Evolutionary conservation across 2,797 vertebrate genomes (phyloP), one percentile per base, ranked within the genome.

Genomic region (Oryzias sinensis): DNA sequence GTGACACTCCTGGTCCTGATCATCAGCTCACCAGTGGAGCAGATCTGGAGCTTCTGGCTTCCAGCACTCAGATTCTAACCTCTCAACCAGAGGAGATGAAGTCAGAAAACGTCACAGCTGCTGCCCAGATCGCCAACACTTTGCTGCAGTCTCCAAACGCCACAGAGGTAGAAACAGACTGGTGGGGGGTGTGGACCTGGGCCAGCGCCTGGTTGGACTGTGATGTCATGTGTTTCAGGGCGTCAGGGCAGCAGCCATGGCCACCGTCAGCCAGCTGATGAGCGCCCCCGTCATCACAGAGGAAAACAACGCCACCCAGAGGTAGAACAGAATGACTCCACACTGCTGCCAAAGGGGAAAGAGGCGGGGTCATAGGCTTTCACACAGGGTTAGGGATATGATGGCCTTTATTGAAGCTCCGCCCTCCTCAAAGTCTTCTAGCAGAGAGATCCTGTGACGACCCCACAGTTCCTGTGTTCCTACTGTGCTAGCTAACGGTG

Each of bases 241-340:
- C 0, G 68, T 83, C 49, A 46, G 49, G 4, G 53, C 77, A 20
- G 64, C 88, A 40, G 81, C 80, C 0, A 52, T 88, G 4, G 69
- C 82, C 0, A 88, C 83, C 1, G 50, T 90, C 56, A 90, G 89
- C 43, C 86, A 90, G 46, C 74, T 91, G 41, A 73, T 91, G 7
- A 56, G 8, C 11, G 20, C 1, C 1, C 0, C 55, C 0, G 49
- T 50, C 0, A 2, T 27, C 14, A 5, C 40, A 0, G 1, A 62
- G 53, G 67, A 79, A 27, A 73, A 42, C 43, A 24, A 5, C 7
- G 24, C 74, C 2, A 69, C 60, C 27, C 49, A 63, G 43, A 44
- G 49, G 85, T 87, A 53, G 56, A 15, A 51, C 42, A 16, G 6
- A 50, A 16, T 29, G 8, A 29, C 25, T 1, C 1, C 5, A 15